A percentile compares a stretch with the other conserved stretches of the same genome.
phyloP scores from a whole-genome alignment of 2,113 vertebrate genomes.

The Gnathonemus echidnorhynchus region DNA sequence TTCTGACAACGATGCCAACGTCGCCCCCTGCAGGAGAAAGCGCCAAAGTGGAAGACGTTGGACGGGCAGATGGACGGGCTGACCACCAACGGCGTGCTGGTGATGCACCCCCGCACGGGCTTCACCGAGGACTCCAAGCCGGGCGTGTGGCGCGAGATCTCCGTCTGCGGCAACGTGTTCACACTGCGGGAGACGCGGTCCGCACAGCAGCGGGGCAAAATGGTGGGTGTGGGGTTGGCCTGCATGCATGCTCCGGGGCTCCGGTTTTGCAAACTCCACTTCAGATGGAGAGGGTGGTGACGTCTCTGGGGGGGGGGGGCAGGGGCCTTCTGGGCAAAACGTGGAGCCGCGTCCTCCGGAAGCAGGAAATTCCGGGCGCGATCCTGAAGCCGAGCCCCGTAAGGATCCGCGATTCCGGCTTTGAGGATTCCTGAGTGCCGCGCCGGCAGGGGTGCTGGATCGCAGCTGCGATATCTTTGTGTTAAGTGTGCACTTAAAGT shows the following conservation, averaged over 20 bases:
- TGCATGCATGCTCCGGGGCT: neutral
- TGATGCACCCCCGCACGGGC: conserved; percentile 84
- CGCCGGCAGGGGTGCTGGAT: neutral
- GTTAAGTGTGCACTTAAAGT: neutral
- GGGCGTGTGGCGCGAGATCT: conserved; percentile 89
- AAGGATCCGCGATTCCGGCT: neutral
- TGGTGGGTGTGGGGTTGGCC: conserved; percentile 60
- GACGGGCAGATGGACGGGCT: conserved; percentile 92
- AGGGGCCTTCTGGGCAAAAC: neutral
- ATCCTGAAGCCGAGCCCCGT: neutral
- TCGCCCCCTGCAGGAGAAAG: conserved; percentile 72
- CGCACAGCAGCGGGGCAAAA: conserved; percentile 80
- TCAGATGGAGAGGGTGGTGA: neutral
- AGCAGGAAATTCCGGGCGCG: neutral
- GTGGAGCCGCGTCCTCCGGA: neutral
- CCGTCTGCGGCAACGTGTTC: conserved; percentile 87
- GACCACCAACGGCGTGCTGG: conserved; percentile 89
- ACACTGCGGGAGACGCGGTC: conserved; percentile 83
- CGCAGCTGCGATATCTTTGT: neutral
- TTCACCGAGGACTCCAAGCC: conserved; percentile 82
- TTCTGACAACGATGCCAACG: neutral
- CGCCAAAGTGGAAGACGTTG: conserved; percentile 83
- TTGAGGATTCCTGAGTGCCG: neutral
- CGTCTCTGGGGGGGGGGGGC: no score
- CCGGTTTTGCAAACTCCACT: neutral